Percentiles rank a stretch among this genome's conserved stretches.
Conservation (phyloP, 2,888 invertebrate species). For the Epirrita christyi region DNA sequence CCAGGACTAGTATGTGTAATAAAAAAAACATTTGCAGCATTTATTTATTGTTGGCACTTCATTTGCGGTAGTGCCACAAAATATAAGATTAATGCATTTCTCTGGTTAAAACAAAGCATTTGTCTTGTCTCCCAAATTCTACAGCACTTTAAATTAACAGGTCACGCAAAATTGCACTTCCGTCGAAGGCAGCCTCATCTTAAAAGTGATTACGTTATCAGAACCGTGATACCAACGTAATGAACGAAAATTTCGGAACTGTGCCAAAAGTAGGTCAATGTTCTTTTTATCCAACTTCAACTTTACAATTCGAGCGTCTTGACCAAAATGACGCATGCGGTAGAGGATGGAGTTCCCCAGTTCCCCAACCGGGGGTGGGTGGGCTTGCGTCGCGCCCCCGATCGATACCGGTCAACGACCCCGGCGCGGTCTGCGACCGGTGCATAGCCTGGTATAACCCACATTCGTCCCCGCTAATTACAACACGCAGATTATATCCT, state of each 20-base stretch:
- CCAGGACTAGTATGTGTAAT: no score
- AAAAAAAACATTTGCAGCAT: constrained; percentile 12
- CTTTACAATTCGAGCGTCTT: constrained; percentile 45
- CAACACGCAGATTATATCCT: constrained; percentile 63
- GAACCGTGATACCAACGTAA: background rate
- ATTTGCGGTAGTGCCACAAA: background rate
- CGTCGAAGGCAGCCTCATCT: constrained; percentile 1
- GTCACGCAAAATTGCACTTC: constrained; percentile 6
- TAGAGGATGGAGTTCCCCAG: constrained; percentile 60
- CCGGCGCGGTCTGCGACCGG: constrained; percentile 70
- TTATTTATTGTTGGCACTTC: constrained; percentile 7
- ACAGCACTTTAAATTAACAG: background rate
- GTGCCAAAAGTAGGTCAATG: constrained; percentile 38
- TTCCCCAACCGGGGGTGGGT: constrained; percentile 46
- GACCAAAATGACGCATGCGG: constrained; percentile 80
- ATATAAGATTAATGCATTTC: background rate
- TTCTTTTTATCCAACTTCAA: constrained; percentile 37
- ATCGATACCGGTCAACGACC: constrained; percentile 83
- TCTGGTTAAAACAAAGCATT: background rate
- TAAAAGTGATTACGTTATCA: constrained; percentile 21
- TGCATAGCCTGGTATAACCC: constrained; percentile 68
- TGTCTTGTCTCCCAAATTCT: background rate
- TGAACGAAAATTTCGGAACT: constrained; percentile 16
- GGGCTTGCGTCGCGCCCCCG: constrained; percentile 67
- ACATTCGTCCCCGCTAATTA: constrained; percentile 74